A percentile compares a stretch with the other conserved stretches of the same genome.
These are phyloP conservation scores for Parapristionchus giblindavisi DNA, from an alignment of 2,888 invertebrate species.

Conservation along the genomic window DNA sequence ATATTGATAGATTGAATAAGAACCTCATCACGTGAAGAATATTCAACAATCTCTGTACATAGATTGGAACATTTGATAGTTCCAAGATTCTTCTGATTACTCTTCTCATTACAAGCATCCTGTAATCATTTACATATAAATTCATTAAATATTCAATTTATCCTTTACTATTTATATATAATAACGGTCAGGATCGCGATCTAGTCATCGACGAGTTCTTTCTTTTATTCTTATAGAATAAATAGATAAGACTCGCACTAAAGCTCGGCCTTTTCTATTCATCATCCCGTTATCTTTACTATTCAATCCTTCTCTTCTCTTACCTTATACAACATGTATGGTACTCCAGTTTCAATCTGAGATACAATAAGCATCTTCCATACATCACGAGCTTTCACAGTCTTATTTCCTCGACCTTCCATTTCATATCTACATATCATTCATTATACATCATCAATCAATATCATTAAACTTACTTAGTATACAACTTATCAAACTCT, in stretches of 20 bases:
- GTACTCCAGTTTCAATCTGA: slow-evolving; percentile 88
- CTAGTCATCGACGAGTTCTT: no score
- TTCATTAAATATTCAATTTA: neutral
- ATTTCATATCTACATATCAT: slow-evolving; percentile 61
- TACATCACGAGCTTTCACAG: slow-evolving; percentile 82
- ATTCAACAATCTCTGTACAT: slow-evolving; percentile 97
- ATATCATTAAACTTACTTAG: slow-evolving; percentile 73
- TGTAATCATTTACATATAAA: neutral
- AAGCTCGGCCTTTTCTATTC: neutral
- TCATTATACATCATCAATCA: neutral
- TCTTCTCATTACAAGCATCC: slow-evolving; percentile 94
- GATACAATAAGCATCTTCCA: slow-evolving; percentile 94
- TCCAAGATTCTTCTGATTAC: slow-evolving; percentile 96
- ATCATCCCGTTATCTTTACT: neutral
- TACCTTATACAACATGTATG: slow-evolving; percentile 80
- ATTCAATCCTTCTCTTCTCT: neutral
- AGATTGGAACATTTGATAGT: slow-evolving; percentile 97
- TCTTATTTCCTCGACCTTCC: slow-evolving; percentile 69
- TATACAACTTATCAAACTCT: slow-evolving; percentile 88
- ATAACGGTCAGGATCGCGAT: no score
- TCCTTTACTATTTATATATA: neutral
- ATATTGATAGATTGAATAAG: neutral
- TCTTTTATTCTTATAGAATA: no score
- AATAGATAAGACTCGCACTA: neutral
- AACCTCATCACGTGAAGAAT: slow-evolving; percentile 73